These are phyloP conservation scores for Vanessa cardui DNA, from an alignment of 2,888 invertebrate genomes.

Conservation along the genomic window DNA sequence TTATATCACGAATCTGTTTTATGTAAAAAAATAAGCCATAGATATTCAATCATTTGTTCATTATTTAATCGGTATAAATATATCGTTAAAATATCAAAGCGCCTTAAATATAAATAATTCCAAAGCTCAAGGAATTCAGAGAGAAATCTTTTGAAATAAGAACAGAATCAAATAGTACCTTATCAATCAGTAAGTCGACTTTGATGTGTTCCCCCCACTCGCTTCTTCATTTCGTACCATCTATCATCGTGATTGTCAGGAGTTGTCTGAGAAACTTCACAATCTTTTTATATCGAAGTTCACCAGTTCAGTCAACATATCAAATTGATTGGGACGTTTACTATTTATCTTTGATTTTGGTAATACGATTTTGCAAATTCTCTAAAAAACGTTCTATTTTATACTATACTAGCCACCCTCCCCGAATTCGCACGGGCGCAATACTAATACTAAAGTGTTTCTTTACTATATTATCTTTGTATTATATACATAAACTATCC, in stretches of 20 bases:
- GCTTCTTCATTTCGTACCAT: background rate
- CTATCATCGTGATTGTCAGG: slow-evolving; percentile 1
- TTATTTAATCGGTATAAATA: too few species aligned
- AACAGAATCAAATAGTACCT: background rate
- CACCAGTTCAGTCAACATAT: slow-evolving; percentile 2
- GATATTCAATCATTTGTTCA: too few species aligned
- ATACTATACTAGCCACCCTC: too few species aligned
- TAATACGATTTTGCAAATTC: background rate
- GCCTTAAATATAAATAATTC: too few species aligned
- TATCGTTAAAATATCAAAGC: too few species aligned
- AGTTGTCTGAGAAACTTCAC: background rate
- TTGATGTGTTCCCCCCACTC: background rate
- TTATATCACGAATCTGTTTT: too few species aligned
- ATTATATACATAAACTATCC: too few species aligned
- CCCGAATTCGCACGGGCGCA: too few species aligned
- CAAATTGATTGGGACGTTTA: background rate
- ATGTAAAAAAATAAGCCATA: too few species aligned
- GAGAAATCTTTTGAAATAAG: background rate
- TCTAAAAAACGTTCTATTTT: too few species aligned
- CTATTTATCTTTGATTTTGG: background rate
- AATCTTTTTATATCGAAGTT: slow-evolving; percentile 1
- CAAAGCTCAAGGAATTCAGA: background rate
- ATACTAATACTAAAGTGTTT: too few species aligned
- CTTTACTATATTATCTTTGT: too few species aligned
- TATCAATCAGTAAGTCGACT: background rate